phyloP scores from a whole-genome alignment of 2,797 vertebrate species.

The Enteromius trimaculatus region DNA sequence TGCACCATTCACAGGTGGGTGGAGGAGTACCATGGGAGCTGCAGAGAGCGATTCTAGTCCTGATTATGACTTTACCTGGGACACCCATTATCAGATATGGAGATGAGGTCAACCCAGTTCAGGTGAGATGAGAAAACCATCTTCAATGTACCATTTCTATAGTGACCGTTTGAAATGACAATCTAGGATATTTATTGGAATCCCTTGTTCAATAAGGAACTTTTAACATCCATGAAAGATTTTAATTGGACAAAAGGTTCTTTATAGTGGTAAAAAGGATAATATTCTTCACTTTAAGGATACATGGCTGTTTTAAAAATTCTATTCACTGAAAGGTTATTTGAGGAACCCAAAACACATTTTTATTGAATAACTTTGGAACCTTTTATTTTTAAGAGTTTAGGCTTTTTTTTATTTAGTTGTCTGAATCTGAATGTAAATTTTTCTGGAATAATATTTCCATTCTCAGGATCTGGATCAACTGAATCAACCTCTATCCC shows the following conservation, averaged over 20 bases:
- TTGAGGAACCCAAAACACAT: not conserved
- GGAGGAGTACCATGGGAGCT: conserved; percentile 64
- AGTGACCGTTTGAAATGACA: not conserved
- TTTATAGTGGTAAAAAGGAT: not conserved
- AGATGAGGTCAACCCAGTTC: conserved; percentile 62
- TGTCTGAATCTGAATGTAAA: not conserved
- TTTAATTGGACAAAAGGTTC: not conserved
- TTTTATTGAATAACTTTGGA: not conserved
- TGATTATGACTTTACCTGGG: conserved; percentile 81
- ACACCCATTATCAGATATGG: conserved; percentile 73
- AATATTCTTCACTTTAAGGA: not conserved
- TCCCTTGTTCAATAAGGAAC: not conserved
- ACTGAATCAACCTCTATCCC: conserved; percentile 39
- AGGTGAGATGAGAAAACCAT: conserved; percentile 59
- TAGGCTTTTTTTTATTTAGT: not conserved
- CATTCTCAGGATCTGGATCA: conserved; percentile 57
- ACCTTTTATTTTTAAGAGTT: not conserved
- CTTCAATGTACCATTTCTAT: not conserved
- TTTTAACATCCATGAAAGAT: not conserved
- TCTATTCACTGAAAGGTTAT: not conserved
- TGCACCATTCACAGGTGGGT: conserved; percentile 66
- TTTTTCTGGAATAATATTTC: not conserved
- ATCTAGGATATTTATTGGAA: not conserved
- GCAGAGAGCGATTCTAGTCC: conserved; percentile 73
- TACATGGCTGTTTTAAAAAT: not conserved